A percentile compares a stretch with the other conserved stretches of the same genome.
Conservation (phyloP, 2,888 invertebrate genomes). For the Panzeria rudis region DNA sequence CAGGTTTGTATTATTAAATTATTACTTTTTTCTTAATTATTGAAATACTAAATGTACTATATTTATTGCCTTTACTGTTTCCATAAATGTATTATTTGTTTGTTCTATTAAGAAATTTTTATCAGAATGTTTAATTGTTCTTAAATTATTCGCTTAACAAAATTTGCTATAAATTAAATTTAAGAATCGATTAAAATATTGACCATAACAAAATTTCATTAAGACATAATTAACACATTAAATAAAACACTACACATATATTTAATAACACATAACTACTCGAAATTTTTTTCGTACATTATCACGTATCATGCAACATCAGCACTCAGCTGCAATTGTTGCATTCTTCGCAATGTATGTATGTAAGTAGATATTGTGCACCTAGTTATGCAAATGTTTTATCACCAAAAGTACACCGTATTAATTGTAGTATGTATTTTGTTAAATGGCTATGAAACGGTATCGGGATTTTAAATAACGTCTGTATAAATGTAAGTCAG, state of each 20-base stretch:
- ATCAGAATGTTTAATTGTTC: constrained; percentile 42
- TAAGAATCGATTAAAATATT: constrained; percentile 1
- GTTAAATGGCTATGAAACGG: too few species aligned
- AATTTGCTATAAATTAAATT: constrained; percentile 37
- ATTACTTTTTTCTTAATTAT: background rate
- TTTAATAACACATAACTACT: background rate
- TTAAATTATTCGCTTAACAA: constrained; percentile 40
- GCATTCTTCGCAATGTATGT: background rate
- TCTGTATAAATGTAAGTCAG: too few species aligned
- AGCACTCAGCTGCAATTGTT: background rate
- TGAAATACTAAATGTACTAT: constrained; percentile 28
- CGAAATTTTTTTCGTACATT: background rate
- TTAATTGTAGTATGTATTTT: too few species aligned
- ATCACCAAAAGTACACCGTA: background rate
- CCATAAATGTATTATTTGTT: constrained; percentile 40
- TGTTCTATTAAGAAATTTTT: constrained; percentile 31
- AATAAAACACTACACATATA: background rate
- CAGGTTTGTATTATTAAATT: constrained; percentile 73
- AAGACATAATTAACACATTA: constrained; percentile 9
- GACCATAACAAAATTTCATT: constrained; percentile 41
- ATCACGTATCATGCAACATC: background rate
- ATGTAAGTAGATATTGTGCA: background rate
- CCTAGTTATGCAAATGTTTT: background rate
- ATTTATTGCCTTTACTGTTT: constrained; percentile 24
- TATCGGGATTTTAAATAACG: too few species aligned